Percentiles rank a stretch among this genome's conserved stretches.
Evolutionary conservation across 2,888 invertebrate species (phyloP).

Genomic region (Tipula helvola): DNA sequence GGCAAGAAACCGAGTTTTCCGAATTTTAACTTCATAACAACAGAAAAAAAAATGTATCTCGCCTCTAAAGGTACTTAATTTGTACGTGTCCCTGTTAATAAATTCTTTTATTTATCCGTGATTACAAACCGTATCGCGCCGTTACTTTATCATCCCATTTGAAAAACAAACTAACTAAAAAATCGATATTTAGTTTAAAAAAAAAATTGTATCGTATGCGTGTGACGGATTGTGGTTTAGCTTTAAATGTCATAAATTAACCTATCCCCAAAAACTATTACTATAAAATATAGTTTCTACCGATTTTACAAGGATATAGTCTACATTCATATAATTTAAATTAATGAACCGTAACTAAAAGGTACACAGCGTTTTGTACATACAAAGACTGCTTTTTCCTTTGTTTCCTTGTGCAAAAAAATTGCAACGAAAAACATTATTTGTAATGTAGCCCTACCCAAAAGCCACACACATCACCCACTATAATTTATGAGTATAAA

Average conservation of each 20-base stretch:
- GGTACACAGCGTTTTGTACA: neutral
- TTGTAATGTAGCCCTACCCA: neutral
- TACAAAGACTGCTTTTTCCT: neutral
- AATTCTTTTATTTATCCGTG: no score
- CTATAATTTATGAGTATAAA: neutral
- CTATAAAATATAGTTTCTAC: neutral
- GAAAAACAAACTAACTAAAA: neutral
- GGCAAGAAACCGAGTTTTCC: no score
- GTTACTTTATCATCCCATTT: no score
- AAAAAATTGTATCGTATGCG: no score
- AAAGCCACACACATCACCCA: neutral
- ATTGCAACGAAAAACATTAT: neutral
- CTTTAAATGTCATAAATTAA: neutral
- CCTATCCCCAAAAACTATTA: neutral
- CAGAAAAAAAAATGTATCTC: no score
- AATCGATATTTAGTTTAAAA: neutral
- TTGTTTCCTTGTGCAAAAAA: neutral
- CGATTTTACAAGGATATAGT: neutral
- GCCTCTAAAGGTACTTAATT: no score
- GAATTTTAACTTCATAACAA: no score
- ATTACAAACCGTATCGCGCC: no score
- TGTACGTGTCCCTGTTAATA: no score
- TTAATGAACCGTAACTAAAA: neutral
- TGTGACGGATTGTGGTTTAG: neutral
- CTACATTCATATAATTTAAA: neutral